Base-by-base conservation (phyloP, 2,113 vertebrate genomes). In the Ceratotherium simum region DNA sequence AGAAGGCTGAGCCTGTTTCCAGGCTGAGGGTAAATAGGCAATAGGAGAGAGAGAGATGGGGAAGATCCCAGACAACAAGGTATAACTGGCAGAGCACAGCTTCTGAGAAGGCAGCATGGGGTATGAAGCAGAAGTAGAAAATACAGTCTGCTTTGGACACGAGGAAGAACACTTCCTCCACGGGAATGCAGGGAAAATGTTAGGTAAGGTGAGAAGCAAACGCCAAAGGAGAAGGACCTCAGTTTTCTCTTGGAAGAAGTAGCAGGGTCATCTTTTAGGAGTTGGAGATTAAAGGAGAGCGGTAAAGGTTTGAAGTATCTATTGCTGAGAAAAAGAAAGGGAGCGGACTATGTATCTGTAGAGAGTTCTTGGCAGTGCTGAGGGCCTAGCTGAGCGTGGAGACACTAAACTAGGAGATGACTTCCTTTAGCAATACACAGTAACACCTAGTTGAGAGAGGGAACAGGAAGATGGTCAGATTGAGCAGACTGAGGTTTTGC, bases 181-280 rank as follows among this genome's bases (percentile, higher is more conserved):
- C 16, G 72, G 76, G 72, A 84, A 93, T 8, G 21, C 60, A 62
- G 56, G 39, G 54, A 54, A 78, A 85, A 79, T 51, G 51, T 48
- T 48, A n/a, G 33, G 58, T 16, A n/a, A 69, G 64, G 33, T 3
- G 21, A 92, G 31, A n/a, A 46, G 62, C 10, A 36, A 58, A 64
- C 90, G 86, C 33, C 33, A 8, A 69, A 46, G 25, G 31, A 31
- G 21, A 62, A 60, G 64, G 29, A 48, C 25, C 46, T 82, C 20
- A 8, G 54, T 64, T 54, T 94, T 79, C n/a, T 95, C 79, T 56
- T 69, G 42, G 51, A 87, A 62, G 62, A 62, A 79, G 79, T 3
- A 33, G 84, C 91, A 92, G 91, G 87, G 70, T 51, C 33, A 33
- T 84, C 80, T 83, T 88, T 65, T 31, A 94, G 75, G 62, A 94